phyloP scores from a whole-genome alignment of 2,797 vertebrate species.

The Knipowitschia caucasica region DNA sequence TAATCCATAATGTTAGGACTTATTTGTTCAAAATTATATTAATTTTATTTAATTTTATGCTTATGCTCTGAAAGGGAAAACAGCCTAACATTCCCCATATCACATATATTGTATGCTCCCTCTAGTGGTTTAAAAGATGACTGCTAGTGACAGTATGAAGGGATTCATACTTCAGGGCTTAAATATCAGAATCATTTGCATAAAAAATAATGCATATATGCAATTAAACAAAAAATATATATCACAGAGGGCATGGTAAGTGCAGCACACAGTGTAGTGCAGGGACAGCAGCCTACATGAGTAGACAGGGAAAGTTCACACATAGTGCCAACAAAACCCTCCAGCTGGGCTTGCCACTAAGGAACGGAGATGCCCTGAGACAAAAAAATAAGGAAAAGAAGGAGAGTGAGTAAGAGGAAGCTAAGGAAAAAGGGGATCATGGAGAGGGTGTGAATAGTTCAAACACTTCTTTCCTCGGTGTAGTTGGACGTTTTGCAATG shows the following conservation, averaged over 20 bases:
- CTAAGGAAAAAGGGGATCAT: constrained; percentile 31
- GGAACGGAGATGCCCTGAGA: constrained; percentile 73
- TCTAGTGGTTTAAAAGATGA: constrained; percentile 73
- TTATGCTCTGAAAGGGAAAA: constrained; percentile 18
- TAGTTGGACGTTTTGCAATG: constrained; percentile 37
- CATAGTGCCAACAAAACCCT: constrained; percentile 66
- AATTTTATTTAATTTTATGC: constrained; percentile 19
- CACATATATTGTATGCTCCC: constrained; percentile 62
- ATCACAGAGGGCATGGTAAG: constrained; percentile 8
- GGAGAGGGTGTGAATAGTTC: constrained; percentile 27
- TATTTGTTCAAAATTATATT: constrained; percentile 12
- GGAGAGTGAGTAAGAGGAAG: constrained; percentile 48
- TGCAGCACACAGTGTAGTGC: constrained; percentile 30
- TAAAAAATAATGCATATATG: not conserved
- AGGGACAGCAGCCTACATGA: constrained; percentile 50
- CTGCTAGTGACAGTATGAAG: constrained; percentile 14
- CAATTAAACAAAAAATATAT: constrained; percentile 22
- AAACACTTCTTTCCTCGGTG: no score
- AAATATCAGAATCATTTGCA: not conserved
- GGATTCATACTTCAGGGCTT: not conserved
- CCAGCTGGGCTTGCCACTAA: constrained; percentile 71
- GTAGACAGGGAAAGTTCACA: constrained; percentile 68
- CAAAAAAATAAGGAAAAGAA: constrained; percentile 56
- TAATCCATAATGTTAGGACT: constrained; percentile 8
- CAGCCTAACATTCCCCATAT: constrained; percentile 18